Evolutionary conservation across 2,888 invertebrate species (phyloP), one percentile per base, ranked within the genome.

Genomic region (Melinopterus prodromus): DNA sequence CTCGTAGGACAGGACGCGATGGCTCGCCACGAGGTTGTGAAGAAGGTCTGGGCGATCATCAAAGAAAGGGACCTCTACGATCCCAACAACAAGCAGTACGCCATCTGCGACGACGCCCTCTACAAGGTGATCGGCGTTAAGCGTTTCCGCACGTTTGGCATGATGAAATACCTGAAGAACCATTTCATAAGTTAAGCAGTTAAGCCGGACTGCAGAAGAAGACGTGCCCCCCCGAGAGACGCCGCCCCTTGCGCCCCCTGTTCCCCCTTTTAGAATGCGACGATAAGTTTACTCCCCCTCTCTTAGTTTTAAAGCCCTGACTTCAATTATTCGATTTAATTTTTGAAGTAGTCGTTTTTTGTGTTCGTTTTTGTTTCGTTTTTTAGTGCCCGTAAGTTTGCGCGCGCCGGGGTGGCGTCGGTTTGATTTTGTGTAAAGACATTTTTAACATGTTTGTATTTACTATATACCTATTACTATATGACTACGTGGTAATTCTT

Each of bases 111-210:
- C 88, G 97, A 96, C 78, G 95, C 97, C 78, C 90, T 98, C 70
- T 91, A 94, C 89, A 96, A 96, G 89, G 95, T 98, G 70, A 96
- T 98, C 88, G 97, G 98, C 70, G 94, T 95, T 1, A 97, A 97
- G 88, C 94, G 97, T 86, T 97, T 99, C 92, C 94, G 96, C 85
- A 97, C 97, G 79, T 98, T 98, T 86, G 98, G 97, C 82, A 98
- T 98, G 98, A 96, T 98, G 95, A 98, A 98, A 89, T 96, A 97
- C 90, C 92, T 99, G 85, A 97, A 97, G 90, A 94, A 94, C 82
- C 98, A 98, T 90, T 98, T 98, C 90, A 90, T 92, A 86, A 92
- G 92, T 86, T 93, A 92, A 91, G 83, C 82, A 72, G 37, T 74
- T 15, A 69, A 15, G 53, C 53, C 53, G 53, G 5, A 53, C 1